Evolutionary conservation across 1,140 invertebrate genomes (phyloP).

Genomic region (Cecropterus lyciades): DNA sequence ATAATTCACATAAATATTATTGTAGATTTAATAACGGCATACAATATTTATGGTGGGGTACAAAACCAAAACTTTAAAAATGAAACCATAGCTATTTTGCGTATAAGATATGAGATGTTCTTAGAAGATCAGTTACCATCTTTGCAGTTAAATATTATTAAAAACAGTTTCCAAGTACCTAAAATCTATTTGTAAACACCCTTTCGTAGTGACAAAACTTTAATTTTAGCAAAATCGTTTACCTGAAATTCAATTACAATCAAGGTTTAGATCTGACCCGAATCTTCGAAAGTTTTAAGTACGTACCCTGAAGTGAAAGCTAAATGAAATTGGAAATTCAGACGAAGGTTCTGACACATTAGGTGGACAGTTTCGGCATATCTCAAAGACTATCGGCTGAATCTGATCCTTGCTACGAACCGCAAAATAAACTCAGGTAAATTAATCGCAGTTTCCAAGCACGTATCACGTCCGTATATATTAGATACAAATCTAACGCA

Average conservation of each 20-base stretch:
- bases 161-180: too few relatives aligned
- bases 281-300: conserved; percentile 11
- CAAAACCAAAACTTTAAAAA: too few relatives aligned
- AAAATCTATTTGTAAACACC: too few relatives aligned
- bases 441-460: conserved; percentile 55
- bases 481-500: conserved; percentile 33
- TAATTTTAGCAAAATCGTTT: background rate
- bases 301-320: background rate
- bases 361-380: conserved; percentile 27
- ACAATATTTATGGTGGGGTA: too few relatives aligned
- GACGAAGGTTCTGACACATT: conserved; percentile 34
- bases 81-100: too few relatives aligned
- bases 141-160: too few relatives aligned
- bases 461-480: conserved; percentile 56
- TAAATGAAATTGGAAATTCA: conserved; percentile 30
- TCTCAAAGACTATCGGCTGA: conserved; percentile 25
- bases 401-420: conserved; percentile 20
- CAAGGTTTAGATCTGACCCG: background rate
- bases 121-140: too few relatives aligned
- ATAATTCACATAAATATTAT: too few relatives aligned
- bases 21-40: too few relatives aligned
- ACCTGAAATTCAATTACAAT: background rate
- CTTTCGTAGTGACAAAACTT: too few relatives aligned
- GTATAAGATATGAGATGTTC: too few relatives aligned
- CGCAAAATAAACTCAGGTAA: conserved; percentile 46